Conservation (phyloP, 2,113 vertebrate species). For the Narcine bancroftii region DNA sequence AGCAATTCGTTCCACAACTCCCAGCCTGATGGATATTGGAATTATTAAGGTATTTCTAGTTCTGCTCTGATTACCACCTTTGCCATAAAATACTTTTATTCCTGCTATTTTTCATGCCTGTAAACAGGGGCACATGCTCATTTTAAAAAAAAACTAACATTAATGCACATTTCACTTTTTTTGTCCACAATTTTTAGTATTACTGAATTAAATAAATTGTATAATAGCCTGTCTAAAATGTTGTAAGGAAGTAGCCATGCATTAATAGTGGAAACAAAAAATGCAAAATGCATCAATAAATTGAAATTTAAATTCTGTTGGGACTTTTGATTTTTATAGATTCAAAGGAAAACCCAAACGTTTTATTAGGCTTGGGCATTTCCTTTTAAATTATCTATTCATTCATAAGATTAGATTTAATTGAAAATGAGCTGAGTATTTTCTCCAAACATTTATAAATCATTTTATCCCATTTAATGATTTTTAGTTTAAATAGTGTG, state of each 20-base stretch:
- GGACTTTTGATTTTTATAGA: not conserved
- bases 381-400: not conserved
- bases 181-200: not conserved
- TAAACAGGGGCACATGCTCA: not conserved
- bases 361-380: not conserved
- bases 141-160: not conserved
- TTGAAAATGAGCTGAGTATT: not conserved
- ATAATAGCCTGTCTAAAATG: not conserved
- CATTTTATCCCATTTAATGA: not conserved
- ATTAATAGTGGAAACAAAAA: not conserved
- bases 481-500: not conserved
- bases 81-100: conserved; percentile 1
- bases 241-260: not conserved
- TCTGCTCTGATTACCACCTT: not conserved
- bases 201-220: not conserved
- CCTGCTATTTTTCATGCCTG: not conserved
- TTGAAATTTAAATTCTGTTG: not conserved
- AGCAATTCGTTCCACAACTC: not conserved
- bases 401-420: not conserved
- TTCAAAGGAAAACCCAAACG: not conserved
- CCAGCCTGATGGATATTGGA: not conserved
- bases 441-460: not conserved
- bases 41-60: not conserved
- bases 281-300: not conserved
- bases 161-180: not conserved